Evolutionary conservation across 2,113 vertebrate species (phyloP), one percentile per base, ranked within the genome.

Genomic region (Labrus mixtus): DNA sequence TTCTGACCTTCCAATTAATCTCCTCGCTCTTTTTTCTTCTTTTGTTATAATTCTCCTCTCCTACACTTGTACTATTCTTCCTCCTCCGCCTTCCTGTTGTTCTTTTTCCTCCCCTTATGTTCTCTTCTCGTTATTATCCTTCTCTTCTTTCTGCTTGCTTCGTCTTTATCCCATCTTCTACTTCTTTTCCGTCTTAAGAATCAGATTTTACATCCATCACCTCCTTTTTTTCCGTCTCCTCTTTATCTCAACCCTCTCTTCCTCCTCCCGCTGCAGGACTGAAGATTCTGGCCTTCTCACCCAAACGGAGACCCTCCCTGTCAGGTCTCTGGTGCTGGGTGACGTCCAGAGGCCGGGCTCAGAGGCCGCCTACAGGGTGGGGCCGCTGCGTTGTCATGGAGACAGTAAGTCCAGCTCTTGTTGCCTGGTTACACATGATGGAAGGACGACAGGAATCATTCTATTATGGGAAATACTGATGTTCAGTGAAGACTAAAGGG

Each of bases 231-330:
- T 23, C n/a, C n/a, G n/a, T 4, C 13, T 0, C 33, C 13, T 11
- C 3, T 6, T 50, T 29, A 25, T 23, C 46, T 7, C 0, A 25
- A 25, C 48, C 10, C 12, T 29, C 33, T 16, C 37, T 6, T 39
- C 11, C n/a, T 62, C 2, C 58, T 63, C 3, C 50, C 56, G 22
- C 25, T 70, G 29, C 89, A 99, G 98, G 97, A 86, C 94, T 45
- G 96, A 96, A 76, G 98, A 99, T 79, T 96, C 96, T 0, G 97
- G 97, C 46, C 85, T 96, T 41, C 93, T 99, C 11, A 96, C 94
- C 58, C 95, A 97, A 39, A 98, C 97, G 83, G 96, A 97, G 11
- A 96, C 93, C 78, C 93, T 99, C 43, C 98, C 98, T 0, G 93
- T 99, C 19, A 94, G 94, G 33, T 93, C 94, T 72, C 93, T 99